Base-by-base conservation (phyloP, 2,888 invertebrate genomes). In the Agrochola circellaris region DNA sequence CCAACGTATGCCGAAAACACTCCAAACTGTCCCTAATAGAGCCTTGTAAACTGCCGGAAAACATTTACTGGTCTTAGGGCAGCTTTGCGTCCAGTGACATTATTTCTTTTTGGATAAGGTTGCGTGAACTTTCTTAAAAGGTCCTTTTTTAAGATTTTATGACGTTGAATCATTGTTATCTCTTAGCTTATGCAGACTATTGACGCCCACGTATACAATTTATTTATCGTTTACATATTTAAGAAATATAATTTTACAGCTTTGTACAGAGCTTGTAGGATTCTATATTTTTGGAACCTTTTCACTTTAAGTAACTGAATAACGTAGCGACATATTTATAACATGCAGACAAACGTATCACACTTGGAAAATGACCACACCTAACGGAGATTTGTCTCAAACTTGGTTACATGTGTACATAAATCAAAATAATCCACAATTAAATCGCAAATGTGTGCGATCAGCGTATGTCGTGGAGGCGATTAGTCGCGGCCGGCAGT, bases 401-500 rank as follows among this genome's bases (percentile, higher is more conserved):
- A 66, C 20, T 68, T 75, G 42, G 66, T 72, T 74, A 79, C 71
- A 64, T 70, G 45, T 79, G 34, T 75, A 72, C 75, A 79, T 85
- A 77, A 66, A 82, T 82, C 78, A 77, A 82, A 82, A 86, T 85
- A 79, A 88, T 82, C 81, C 73, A 81, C 73, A 78, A 83, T 88
- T 86, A 86, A 82, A 80, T 80, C 77, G 69, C 82, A 89, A 89
- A 89, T 85, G 85, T 79, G 80, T 85, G 73, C 73, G 89, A 81
- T 82, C 82, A 64, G 76, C 81, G 84, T 87, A 86, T 84, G 87
- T 84, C 74, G 85, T 81, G 71, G 77, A 85, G 88, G 82, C 91
- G 92, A 93, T 92, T 93, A 93, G 93, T 89, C 86, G 89, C 73
- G 80, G 81, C 87, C 93, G 94, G 82, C 94, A 82, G 85, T 73